phyloP scores from a whole-genome alignment of 2,888 invertebrate genomes.

The Thumatha senex region DNA sequence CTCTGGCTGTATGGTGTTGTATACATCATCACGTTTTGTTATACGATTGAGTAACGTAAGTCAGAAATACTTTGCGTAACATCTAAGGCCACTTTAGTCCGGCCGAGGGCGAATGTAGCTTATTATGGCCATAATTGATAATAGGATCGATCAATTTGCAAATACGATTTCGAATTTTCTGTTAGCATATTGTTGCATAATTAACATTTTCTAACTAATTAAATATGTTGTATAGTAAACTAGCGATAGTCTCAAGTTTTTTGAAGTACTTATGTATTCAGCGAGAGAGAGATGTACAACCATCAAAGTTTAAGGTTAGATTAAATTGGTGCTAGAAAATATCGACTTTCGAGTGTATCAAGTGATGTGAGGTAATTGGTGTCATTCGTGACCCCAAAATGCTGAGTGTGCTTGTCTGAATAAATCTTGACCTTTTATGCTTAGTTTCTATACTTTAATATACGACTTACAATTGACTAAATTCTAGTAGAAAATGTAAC shows the following conservation, averaged over 20 bases:
- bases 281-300: too few species aligned
- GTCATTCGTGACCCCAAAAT: too few species aligned
- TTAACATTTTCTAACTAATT: not conserved
- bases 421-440: too few species aligned
- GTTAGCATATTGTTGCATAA: not conserved
- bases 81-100: constrained; percentile 14
- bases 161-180: not conserved
- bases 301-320: too few species aligned
- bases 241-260: not conserved
- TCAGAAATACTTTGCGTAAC: constrained; percentile 26
- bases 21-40: constrained; percentile 14
- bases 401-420: too few species aligned
- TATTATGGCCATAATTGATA: constrained; percentile 20
- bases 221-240: not conserved
- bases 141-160: constrained; percentile 8
- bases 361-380: too few species aligned
- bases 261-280: not conserved
- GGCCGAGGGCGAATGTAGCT: constrained; percentile 15
- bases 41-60: constrained; percentile 18
- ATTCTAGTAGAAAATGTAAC: too few species aligned
- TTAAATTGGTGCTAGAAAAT: too few species aligned
- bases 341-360: too few species aligned
- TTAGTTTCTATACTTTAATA: too few species aligned
- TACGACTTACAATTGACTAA: too few species aligned
- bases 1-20: constrained; percentile 7